Base-by-base conservation (phyloP, 2,113 vertebrate genomes). In the pig (Sus scrofa) region DNA sequence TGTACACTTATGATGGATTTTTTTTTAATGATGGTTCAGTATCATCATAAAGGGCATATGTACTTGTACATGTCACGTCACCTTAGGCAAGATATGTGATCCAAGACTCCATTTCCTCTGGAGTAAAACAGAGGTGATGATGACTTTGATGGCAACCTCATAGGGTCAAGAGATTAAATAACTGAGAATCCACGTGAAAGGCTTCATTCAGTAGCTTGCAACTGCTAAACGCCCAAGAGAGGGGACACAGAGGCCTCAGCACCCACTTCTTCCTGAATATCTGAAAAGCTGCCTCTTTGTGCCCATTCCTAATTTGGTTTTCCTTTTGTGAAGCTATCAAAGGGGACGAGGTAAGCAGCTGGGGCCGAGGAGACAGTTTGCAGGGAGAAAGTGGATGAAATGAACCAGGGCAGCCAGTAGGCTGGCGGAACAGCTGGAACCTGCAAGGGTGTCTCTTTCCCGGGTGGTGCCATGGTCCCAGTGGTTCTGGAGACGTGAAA, bases 401-500 rank as follows among this genome's bases (percentile, higher is more conserved):
- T 75, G 83, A 52, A 71, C 50, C 20, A 20, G 86, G 62, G 27
- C 75, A 58, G 50, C 34, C 30, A 4, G 15, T 56, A 67, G n/a
- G 50, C 86, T 44, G 0, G 13, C 63, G 44, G 56, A 30, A 32
- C 50, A 60, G 89, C 89, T 54, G n/a, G 65, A 18, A 15, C 73
- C 81, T 12, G 24, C 73, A n/a, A 26, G 24, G 11, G 37, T 0
- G n/a, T 18, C 20, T 90, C 63, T 78, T 20, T 58, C 30, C n/a
- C 77, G 73, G 30, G 2, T 34, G 30, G 60, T 20, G 62, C 75
- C 37, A 26, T 75, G 11, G 24, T 77, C 52, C 54, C n/a, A 20
- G 24, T 44, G 70, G 24, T 85, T 70, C 95, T 88, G 71, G 95
- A 95, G 90, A 75, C 52, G 95, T 65, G 19, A 18, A 71, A 6